These are phyloP conservation scores for Spodoptera littoralis DNA, from an alignment of 2,888 invertebrate genomes.

Conservation along the genomic window DNA sequence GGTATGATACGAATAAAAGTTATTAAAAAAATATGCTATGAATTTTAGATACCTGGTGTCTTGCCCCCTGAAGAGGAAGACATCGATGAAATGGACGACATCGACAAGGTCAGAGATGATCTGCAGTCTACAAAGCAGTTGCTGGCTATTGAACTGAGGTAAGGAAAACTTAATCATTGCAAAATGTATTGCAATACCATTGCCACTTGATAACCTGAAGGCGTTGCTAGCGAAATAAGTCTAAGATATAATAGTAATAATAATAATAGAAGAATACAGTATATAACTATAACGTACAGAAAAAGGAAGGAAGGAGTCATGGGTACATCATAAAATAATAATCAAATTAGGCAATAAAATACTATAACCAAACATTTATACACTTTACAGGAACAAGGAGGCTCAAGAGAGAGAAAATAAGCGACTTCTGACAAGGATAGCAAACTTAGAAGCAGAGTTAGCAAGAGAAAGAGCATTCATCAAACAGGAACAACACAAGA, in stretches of 20 bases:
- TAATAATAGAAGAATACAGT: too few species aligned
- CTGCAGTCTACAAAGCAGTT: conserved; percentile 97
- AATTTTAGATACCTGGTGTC: conserved; percentile 54
- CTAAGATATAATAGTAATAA: too few species aligned
- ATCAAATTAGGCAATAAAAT: background rate
- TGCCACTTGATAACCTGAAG: too few species aligned
- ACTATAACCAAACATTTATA: background rate
- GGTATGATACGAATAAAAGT: too few species aligned
- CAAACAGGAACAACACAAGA: conserved; percentile 86
- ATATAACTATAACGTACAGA: too few species aligned
- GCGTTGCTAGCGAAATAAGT: too few species aligned
- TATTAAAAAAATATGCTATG: too few species aligned
- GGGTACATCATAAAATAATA: too few species aligned
- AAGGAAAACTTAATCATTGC: conserved; percentile 18
- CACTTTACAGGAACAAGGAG: conserved; percentile 91
- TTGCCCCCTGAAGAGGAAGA: conserved; percentile 89
- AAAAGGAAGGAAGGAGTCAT: too few species aligned
- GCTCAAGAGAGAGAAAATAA: conserved; percentile 95
- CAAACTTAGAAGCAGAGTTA: conserved; percentile 94
- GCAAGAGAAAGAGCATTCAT: conserved; percentile 91
- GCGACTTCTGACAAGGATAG: conserved; percentile 93
- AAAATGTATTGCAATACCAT: background rate
- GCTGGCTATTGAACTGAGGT: conserved; percentile 94
- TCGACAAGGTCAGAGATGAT: conserved; percentile 96
- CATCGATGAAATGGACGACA: conserved; percentile 96